phyloP scores from a whole-genome alignment of 2,113 vertebrate species.

The Psilopsiagon aymara region DNA sequence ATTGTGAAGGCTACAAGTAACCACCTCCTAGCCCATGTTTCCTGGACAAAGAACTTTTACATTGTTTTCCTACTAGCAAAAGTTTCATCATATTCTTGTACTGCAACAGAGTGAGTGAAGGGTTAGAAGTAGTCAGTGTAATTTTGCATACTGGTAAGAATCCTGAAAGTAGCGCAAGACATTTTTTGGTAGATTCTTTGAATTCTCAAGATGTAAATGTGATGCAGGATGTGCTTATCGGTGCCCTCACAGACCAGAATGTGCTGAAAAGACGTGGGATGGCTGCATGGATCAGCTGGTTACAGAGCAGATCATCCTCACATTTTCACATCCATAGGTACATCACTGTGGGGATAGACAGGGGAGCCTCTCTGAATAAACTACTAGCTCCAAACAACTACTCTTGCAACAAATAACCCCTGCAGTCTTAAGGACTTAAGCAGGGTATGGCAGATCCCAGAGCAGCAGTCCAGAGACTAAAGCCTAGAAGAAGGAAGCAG shows the following conservation, averaged over 20 bases:
- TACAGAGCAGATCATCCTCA: not conserved
- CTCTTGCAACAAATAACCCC: not conserved
- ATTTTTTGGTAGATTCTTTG: slow-evolving; percentile 4
- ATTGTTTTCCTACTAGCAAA: slow-evolving; percentile 41
- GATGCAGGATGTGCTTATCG: not conserved
- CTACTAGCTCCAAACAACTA: not conserved
- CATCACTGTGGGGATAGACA: not conserved
- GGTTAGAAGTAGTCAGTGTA: slow-evolving; percentile 32
- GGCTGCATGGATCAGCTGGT: not conserved
- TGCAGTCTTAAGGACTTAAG: not conserved
- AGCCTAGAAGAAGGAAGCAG: not conserved
- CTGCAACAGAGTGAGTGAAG: slow-evolving; percentile 35
- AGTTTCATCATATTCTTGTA: not conserved
- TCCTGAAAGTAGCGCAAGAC: slow-evolving; percentile 10
- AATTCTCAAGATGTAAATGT: slow-evolving; percentile 8
- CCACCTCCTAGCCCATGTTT: not conserved
- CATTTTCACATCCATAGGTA: not conserved
- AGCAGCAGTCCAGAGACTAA: not conserved
- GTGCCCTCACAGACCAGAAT: not conserved
- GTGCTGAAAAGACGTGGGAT: not conserved
- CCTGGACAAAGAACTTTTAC: slow-evolving; percentile 13
- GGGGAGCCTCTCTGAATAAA: not conserved
- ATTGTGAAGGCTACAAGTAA: not conserved
- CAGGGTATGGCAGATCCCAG: not conserved
- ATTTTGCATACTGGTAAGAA: slow-evolving; percentile 24